Base-by-base conservation (phyloP, 2,888 invertebrate genomes). In the Lutraria lutraria region DNA sequence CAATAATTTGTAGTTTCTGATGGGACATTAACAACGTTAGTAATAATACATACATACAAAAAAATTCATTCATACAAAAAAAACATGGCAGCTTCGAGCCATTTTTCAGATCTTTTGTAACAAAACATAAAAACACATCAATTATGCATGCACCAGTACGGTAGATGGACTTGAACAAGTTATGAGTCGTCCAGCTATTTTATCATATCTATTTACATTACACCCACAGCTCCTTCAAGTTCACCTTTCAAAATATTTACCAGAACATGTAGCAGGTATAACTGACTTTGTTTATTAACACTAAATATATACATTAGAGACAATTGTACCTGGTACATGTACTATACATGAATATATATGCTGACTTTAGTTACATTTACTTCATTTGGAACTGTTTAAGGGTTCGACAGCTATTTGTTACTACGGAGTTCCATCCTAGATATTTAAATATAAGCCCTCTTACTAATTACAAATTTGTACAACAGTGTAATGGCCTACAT, bases 1-100 rank as follows among this genome's bases (percentile, higher is more conserved):
- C 43, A 86, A 86, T 68, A 63, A 86, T 86, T 86, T 86, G 86
- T 86, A 86, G 86, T 86, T 86, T 81, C 63, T 16, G 72, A 81
- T 86, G 86, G 86, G 86, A 86, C 86, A 81, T 80, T 31, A 56
- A 85, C 80, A 85, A 85, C 80, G 34, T 34, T 85, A 85, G 85
- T 80, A 76, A 85, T 25, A 84, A 52, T 76, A 81, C 85, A 80
- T 25, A 31, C 85, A 31, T 29, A 29, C 85, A 53, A 34, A 85
- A 79, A 80, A 79, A 34, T 80, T 56, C 85, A 85, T 85, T 85
- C 80, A 80, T 43, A 80, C 85, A 80, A 60, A 79, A 82, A 56
- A 76, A 76, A 31, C 25, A 79, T 85, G 85, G 85, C 85, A 85
- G 85, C 85, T n/a, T 85, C 54, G 29, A 79, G 79, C 85, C 85